These are phyloP conservation scores for Gymnobelideus leadbeateri DNA, from an alignment of 2,113 vertebrate genomes.

Conservation along the genomic window DNA sequence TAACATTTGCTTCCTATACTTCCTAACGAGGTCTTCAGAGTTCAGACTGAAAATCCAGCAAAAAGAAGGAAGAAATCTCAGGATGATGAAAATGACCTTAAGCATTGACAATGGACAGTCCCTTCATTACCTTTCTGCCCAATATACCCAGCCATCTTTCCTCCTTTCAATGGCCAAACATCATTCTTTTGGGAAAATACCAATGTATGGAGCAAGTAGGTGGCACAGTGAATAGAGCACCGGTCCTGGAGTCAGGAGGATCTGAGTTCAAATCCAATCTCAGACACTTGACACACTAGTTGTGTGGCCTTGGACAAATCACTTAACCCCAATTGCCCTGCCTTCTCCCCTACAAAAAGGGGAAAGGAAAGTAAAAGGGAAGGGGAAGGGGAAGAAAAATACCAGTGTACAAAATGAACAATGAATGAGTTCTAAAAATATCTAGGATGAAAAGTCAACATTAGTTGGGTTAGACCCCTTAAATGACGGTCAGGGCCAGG, in stretches of 20 bases:
- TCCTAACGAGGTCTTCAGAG: conserved; percentile 44
- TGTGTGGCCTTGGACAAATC: too few relatives aligned
- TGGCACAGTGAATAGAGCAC: too few relatives aligned
- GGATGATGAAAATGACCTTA: neutral
- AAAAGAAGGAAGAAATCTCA: conserved; percentile 26
- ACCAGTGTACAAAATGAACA: conserved; percentile 70
- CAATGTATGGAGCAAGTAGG: too few relatives aligned
- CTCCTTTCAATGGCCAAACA: conserved; percentile 50
- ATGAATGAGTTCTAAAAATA: conserved; percentile 65
- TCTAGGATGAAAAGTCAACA: conserved; percentile 60
- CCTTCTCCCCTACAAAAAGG: too few relatives aligned
- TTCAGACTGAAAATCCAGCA: conserved; percentile 31
- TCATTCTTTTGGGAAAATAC: conserved; percentile 61
- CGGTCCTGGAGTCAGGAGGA: too few relatives aligned
- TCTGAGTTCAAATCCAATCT: too few relatives aligned
- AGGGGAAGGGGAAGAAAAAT: conserved; percentile 36
- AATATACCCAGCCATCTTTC: neutral
- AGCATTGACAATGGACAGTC: neutral
- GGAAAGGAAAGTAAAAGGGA: too few relatives aligned
- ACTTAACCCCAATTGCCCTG: too few relatives aligned
- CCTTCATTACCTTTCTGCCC: neutral
- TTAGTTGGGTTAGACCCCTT: conserved; percentile 70
- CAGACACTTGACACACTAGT: too few relatives aligned
- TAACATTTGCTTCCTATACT: neutral
- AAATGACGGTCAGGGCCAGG: conserved; percentile 71